These are phyloP conservation scores for Merluccius polli DNA, from an alignment of 2,797 vertebrate species.

Conservation along the genomic window DNA sequence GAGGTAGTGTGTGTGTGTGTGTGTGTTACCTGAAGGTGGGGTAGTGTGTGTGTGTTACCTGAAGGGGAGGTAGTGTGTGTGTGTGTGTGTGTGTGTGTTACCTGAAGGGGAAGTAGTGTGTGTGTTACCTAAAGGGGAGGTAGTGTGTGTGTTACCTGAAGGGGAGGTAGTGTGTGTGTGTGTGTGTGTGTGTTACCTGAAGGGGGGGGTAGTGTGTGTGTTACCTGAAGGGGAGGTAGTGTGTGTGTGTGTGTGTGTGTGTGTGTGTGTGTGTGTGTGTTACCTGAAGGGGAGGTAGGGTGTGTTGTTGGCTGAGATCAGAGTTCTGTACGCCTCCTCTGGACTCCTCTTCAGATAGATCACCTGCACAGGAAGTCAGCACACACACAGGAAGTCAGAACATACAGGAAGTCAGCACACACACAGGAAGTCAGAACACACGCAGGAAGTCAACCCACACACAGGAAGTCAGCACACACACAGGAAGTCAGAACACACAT, in stretches of 20 bases:
- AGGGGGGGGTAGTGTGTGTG: conserved; percentile 9
- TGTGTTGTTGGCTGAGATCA: conserved; percentile 87
- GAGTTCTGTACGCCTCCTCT: conserved; percentile 87
- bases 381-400: conserved; percentile 9
- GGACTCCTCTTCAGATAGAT: conserved; percentile 96
- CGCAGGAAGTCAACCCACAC: too few species aligned
- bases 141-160: conserved; percentile 36
- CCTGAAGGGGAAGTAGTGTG: conserved; percentile 48
- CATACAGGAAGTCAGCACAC: background rate
- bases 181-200: background rate
- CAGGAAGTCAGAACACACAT: too few species aligned
- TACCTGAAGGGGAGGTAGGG: conserved; percentile 55
- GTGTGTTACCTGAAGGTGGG: too few species aligned
- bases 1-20: too few species aligned
- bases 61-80: background rate
- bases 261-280: background rate
- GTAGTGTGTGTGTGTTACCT: background rate
- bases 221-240: conserved; percentile 91
- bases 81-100: background rate
- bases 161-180: background rate
- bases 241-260: background rate
- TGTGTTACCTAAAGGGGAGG: conserved; percentile 89
- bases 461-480: too few species aligned
- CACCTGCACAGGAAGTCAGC: conserved; percentile 69
- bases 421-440: background rate